These are phyloP conservation scores for Rhogogaster chlorosoma DNA, from an alignment of 2,888 invertebrate species.

Conservation along the genomic window DNA sequence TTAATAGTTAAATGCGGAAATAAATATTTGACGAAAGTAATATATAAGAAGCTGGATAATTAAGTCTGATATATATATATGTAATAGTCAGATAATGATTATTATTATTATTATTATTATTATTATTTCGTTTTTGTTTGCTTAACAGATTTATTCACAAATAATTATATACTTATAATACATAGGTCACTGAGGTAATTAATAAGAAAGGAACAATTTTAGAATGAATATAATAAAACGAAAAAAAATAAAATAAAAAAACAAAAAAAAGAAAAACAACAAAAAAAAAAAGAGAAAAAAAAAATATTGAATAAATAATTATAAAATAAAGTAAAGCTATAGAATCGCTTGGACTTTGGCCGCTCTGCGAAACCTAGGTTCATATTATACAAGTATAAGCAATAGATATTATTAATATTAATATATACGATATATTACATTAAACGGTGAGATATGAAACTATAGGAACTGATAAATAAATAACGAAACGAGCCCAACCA, in stretches of 20 bases:
- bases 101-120: too few relatives aligned
- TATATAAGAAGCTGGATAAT: neutral
- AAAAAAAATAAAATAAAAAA: too few relatives aligned
- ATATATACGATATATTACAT: neutral
- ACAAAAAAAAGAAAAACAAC: neutral
- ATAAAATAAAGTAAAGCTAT: neutral
- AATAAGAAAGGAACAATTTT: neutral
- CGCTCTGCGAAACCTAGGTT: neutral
- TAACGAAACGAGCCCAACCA: constrained; percentile 25
- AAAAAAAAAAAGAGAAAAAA: neutral
- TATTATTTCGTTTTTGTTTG: neutral
- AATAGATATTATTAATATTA: neutral
- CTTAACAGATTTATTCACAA: neutral
- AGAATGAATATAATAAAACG: neutral
- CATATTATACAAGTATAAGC: neutral
- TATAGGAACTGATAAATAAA: constrained; percentile 25
- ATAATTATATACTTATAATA: neutral
- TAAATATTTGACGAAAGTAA: neutral
- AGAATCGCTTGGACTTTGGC: neutral
- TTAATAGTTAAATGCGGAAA: neutral
- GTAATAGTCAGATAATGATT: neutral
- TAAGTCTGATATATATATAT: neutral
- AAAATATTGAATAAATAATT: neutral
- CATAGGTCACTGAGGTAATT: neutral
- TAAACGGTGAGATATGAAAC: neutral